phyloP scores from a whole-genome alignment of 2,113 vertebrate species.

The Onychostruthus taczanowskii region DNA sequence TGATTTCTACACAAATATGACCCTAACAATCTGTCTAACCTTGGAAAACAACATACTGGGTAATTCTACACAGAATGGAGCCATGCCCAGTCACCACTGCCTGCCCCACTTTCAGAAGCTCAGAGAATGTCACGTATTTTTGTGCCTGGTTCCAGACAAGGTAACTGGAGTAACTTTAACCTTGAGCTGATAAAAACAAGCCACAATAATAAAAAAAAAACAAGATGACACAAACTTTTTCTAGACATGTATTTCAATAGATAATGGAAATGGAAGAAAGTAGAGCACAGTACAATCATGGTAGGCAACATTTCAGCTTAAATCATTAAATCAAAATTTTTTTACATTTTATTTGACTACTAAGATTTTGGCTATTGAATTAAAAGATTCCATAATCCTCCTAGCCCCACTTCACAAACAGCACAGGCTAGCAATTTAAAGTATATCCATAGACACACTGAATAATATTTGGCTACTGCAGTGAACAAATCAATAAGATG shows the following conservation, averaged over 20 bases:
- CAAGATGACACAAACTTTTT: not conserved
- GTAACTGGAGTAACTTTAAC: not conserved
- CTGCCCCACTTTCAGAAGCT: not conserved
- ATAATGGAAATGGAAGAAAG: not conserved
- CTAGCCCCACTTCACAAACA: not conserved
- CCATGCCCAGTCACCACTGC: not conserved
- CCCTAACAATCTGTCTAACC: not conserved
- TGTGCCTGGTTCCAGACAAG: not conserved
- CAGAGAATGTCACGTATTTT: not conserved
- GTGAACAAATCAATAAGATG: conserved; percentile 5
- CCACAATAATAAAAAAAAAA: not conserved
- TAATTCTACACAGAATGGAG: not conserved
- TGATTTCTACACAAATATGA: not conserved
- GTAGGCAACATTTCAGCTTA: not conserved
- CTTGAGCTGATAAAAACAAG: not conserved
- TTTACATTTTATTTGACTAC: not conserved
- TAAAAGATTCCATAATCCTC: not conserved
- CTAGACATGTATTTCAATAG: conserved; percentile 15
- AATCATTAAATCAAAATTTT: not conserved
- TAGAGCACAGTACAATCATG: not conserved
- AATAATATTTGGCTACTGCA: not conserved
- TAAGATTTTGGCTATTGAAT: not conserved
- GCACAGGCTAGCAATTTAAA: not conserved
- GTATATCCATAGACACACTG: not conserved
- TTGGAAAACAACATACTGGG: not conserved